Conservation (phyloP, 2,113 vertebrate genomes). For the Perccottus glenii region DNA sequence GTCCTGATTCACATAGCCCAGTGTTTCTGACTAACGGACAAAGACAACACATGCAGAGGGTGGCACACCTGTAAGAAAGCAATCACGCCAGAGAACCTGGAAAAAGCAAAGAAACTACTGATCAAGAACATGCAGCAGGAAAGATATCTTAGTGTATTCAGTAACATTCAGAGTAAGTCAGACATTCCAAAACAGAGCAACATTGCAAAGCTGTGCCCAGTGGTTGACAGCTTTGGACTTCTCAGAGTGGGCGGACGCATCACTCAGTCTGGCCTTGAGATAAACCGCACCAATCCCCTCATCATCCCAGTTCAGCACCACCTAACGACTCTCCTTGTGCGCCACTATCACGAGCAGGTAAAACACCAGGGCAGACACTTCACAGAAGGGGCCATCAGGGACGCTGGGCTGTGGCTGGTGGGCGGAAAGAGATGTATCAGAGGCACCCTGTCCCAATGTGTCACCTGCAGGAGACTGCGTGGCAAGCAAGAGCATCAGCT, state of each 20-base stretch:
- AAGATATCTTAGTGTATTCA: slow-evolving; percentile 4
- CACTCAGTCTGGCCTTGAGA: slow-evolving; percentile 2
- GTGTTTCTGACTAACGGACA: slow-evolving; percentile 1
- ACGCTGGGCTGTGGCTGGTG: slow-evolving; percentile 37
- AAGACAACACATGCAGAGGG: slow-evolving; percentile 10
- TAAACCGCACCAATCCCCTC: slow-evolving; percentile 23
- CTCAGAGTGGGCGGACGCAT: slow-evolving; percentile 22
- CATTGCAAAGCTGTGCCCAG: slow-evolving; percentile 15
- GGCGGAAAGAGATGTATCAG: slow-evolving; percentile 22
- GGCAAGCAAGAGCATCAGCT: slow-evolving; percentile 8
- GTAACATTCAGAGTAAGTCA: not conserved
- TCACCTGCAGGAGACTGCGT: slow-evolving; percentile 7
- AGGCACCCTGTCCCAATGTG: slow-evolving; percentile 6
- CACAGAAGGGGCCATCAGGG: slow-evolving; percentile 29
- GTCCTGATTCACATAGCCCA: slow-evolving; percentile 11
- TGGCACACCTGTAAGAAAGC: slow-evolving; percentile 20
- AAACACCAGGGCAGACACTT: slow-evolving; percentile 30
- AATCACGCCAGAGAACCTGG: not conserved
- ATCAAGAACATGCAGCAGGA: slow-evolving; percentile 19
- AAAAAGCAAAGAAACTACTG: slow-evolving; percentile 6
- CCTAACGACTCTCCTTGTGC: not conserved
- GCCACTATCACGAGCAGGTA: slow-evolving; percentile 25
- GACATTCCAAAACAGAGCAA: slow-evolving; percentile 6
- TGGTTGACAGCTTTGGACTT: slow-evolving; percentile 27
- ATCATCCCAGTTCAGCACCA: slow-evolving; percentile 15